Evolutionary conservation across 2,797 vertebrate genomes (phyloP), one percentile per base, ranked within the genome.

Genomic region (Catamblyrhynchus diadema): DNA sequence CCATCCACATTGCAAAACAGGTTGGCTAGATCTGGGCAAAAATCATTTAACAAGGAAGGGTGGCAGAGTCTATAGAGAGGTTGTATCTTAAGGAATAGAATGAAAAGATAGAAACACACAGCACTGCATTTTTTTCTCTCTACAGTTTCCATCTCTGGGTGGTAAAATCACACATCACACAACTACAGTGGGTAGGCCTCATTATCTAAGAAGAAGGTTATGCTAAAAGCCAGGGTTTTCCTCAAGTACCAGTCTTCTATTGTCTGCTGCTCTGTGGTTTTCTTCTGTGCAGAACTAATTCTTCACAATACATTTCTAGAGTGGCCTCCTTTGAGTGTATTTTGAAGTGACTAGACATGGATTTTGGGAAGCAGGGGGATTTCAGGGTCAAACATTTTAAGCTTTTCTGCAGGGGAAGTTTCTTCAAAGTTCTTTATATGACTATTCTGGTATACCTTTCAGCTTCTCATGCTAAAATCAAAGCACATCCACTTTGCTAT

Each of bases 401-500:
- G 94, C 50, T 95, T 94, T 96, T 92, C 69, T 70, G 56, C 67
- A 81, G 75, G 60, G 54, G 51, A 92, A 59, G 37, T 93, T 91
- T 93, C 89, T 88, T 94, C 61, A 93, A 91, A 96, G 82, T 30
- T 28, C 71, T 92, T 85, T 85, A 28, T 93, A 60, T 86, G 54
- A 70, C 81, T 86, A 59, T 88, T 88, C 83, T 94, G 70, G 54
- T 88, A 56, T 81, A 77, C 81, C 62, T 93, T 94, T 95, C 72
- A 92, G 75, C 50, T 86, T 92, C 88, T 91, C 50, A 44, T 92
- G 78, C 73, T 93, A 75, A 93, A 96, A 95, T 95, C 86, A 96
- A 95, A 93, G 95, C 60, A 67, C 44, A 59, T 84, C 85, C 82
- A 39, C 67, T 94, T 92, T 83, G 30, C 84, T 88, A 22, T 95